Conservation (phyloP, 2,888 invertebrate species). For the Poecilus cupreus region DNA sequence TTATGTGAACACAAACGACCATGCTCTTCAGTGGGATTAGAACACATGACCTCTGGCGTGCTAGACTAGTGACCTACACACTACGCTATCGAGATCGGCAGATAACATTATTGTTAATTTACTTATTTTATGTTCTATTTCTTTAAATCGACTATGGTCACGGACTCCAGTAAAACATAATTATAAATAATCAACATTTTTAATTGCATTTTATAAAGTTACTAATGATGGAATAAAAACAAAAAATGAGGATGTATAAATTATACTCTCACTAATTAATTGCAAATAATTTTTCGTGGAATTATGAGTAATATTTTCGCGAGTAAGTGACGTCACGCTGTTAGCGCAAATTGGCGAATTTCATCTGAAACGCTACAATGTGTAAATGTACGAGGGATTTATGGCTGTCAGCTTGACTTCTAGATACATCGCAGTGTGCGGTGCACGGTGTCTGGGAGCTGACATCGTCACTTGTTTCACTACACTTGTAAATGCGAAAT, state of each 20-base stretch:
- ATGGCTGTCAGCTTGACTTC: conserved; percentile 26
- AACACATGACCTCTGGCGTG: too few species aligned
- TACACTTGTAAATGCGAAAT: conserved; percentile 27
- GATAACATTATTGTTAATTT: too few species aligned
- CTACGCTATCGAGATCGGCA: too few species aligned
- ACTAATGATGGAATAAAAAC: background rate
- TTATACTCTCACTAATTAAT: conserved; percentile 22
- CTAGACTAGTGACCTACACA: too few species aligned
- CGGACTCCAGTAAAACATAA: background rate
- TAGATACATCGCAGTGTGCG: background rate
- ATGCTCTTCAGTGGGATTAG: too few species aligned
- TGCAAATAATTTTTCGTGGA: background rate
- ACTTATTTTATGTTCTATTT: too few species aligned
- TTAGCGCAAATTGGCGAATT: conserved; percentile 1
- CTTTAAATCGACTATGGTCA: too few species aligned
- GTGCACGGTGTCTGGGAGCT: background rate
- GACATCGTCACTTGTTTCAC: conserved; percentile 22
- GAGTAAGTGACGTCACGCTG: background rate
- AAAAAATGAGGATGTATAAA: background rate
- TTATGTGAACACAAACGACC: too few species aligned
- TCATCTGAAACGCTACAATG: conserved; percentile 14
- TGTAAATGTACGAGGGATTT: conserved; percentile 26
- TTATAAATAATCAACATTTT: background rate
- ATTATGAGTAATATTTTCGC: background rate
- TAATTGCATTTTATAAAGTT: background rate